Evolutionary conservation across 2,888 invertebrate species (phyloP), one percentile per base, ranked within the genome.

Genomic region (Oscheius onirici): DNA sequence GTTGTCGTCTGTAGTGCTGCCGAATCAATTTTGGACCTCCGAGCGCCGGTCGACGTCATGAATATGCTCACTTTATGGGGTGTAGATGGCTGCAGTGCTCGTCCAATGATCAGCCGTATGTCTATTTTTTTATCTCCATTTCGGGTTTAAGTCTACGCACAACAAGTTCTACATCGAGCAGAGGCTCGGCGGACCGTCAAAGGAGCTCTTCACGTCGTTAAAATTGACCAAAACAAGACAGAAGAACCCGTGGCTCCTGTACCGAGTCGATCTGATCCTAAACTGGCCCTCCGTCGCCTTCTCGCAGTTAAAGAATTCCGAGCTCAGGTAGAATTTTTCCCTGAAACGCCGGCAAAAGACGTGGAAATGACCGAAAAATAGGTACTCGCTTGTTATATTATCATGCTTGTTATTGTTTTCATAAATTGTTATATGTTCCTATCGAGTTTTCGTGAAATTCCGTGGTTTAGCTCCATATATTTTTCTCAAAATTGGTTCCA

Each of bases 41-140:
- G 87, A 3, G 86, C 82, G 0, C 87, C 87, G 0, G 83, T 81
- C 55, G 87, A 87, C 73, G 84, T 78, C n/a, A 86, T 86, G 76
- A 88, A 87, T 71, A 73, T 87, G 78, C 73, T 81, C 22, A 49
- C 77, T 2, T 68, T 87, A 24, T 85, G 86, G 75, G 86, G 84
- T 28, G 73, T 83, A 2, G 60, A 69, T 41, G 66, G 66, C 15
- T 73, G 69, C 20, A 63, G 71, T 28, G 79, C 82, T 10, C 72
- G 81, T n/a, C 80, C 77, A 55, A 77, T 82, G 70, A 78, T 85
- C 20, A 79, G 84, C 24, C 76, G 83, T 83, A 55, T 51, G 67
- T 67, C 28, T 15, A 1, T 26, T 79, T 73, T 54, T 84, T 3
- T 54, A 3, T 11, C 43, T 44, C 8, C 41, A 20, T 17, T 52